phyloP scores from a whole-genome alignment of 1,140 invertebrate species.

The Aricia agestis region DNA sequence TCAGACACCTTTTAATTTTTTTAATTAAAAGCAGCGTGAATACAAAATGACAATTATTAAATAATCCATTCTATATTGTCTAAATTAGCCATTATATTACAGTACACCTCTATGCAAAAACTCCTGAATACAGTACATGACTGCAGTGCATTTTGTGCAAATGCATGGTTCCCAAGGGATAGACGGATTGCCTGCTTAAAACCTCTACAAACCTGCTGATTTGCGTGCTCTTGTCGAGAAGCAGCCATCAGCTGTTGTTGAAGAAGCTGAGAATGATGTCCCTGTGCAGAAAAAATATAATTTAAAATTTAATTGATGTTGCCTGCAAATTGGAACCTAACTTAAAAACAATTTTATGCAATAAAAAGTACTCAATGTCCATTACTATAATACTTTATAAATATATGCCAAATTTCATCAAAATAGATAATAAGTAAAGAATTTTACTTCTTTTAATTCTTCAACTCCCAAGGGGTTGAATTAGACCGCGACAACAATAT shows the following conservation, averaged over 20 bases:
- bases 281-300: conserved; percentile 34
- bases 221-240: conserved; percentile 54
- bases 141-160: neutral
- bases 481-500: too few species aligned
- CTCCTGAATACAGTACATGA: neutral
- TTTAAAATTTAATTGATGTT: too few species aligned
- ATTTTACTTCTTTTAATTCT: too few species aligned
- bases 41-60: conserved; percentile 11
- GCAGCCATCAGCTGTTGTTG: conserved; percentile 63
- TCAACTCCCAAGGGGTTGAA: too few species aligned
- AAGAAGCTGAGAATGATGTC: conserved; percentile 63
- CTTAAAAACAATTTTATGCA: neutral
- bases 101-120: too few species aligned
- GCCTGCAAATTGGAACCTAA: neutral
- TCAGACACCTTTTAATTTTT: neutral
- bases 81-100: too few species aligned
- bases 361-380: neutral
- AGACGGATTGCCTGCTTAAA: too few species aligned
- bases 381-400: too few species aligned
- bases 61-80: neutral
- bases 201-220: conserved; percentile 58
- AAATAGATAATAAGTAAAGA: neutral
- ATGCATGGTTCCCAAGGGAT: neutral
- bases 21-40: conserved; percentile 6
- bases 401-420: neutral